phyloP scores from a whole-genome alignment of 2,113 vertebrate genomes.

The Corynorhinus townsendii region DNA sequence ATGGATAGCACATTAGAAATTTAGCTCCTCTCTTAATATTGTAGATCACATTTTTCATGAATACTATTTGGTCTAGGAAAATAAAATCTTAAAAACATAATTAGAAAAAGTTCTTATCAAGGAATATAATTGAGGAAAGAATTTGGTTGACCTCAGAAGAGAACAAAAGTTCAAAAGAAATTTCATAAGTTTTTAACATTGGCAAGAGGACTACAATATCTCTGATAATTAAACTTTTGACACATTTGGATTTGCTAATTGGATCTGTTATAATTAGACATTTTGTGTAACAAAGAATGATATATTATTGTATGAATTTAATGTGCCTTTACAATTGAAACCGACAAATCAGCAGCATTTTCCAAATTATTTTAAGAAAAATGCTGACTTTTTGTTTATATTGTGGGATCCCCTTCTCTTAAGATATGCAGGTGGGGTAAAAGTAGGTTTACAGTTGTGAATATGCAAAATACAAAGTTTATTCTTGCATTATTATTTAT shows the following conservation, averaged over 20 bases:
- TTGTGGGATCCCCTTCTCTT: not conserved
- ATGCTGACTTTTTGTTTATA: constrained; percentile 42
- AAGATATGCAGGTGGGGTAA: not conserved
- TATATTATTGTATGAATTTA: constrained; percentile 68
- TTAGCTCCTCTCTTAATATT: not conserved
- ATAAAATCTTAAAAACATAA: constrained; percentile 49
- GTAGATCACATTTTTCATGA: not conserved
- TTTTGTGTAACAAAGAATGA: constrained; percentile 78
- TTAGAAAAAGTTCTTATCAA: constrained; percentile 62
- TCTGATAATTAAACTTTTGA: constrained; percentile 74
- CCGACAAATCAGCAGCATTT: constrained; percentile 48
- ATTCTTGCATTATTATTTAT: not conserved
- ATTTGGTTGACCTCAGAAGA: constrained; percentile 66
- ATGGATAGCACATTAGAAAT: constrained; percentile 53
- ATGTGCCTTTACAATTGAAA: constrained; percentile 71
- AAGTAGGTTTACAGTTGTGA: not conserved
- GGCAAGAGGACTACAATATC: constrained; percentile 61
- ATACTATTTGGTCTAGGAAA: constrained; percentile 10
- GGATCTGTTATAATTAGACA: constrained; percentile 79
- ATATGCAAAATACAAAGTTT: not conserved
- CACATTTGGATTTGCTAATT: constrained; percentile 78
- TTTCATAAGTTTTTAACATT: constrained; percentile 70
- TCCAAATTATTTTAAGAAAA: constrained; percentile 54
- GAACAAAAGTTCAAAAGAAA: constrained; percentile 68
- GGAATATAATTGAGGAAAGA: constrained; percentile 61